These are phyloP conservation scores for Notarius quadriscutis DNA, from an alignment of 2,113 vertebrate genomes.

Conservation along the genomic window DNA sequence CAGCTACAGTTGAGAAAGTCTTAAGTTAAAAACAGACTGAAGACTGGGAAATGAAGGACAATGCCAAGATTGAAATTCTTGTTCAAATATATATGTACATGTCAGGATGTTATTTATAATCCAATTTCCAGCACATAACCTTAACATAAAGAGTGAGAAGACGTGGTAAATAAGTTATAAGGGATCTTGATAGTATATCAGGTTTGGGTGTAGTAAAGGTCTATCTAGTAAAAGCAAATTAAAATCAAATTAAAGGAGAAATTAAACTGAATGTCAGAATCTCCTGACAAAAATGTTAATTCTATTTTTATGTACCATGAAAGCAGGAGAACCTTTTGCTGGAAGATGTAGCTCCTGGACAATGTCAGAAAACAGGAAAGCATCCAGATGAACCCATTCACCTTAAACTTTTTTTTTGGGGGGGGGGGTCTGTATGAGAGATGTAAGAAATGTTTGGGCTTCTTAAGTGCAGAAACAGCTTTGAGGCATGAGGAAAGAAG, in stretches of 20 bases:
- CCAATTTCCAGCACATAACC: neutral
- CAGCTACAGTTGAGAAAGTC: neutral
- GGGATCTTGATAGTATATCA: no score
- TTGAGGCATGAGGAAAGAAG: neutral
- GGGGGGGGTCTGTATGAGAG: neutral
- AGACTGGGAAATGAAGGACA: neutral
- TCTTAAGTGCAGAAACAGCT: neutral
- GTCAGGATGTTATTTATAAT: neutral
- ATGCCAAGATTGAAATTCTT: neutral
- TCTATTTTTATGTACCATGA: neutral
- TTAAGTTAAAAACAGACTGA: neutral
- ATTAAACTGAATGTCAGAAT: neutral
- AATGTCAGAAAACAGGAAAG: neutral
- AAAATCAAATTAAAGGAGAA: no score
- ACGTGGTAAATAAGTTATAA: neutral
- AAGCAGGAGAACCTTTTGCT: neutral
- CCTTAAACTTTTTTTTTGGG: neutral
- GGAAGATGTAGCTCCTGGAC: neutral
- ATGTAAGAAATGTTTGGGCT: slow-evolving; percentile 18
- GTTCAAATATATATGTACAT: neutral
- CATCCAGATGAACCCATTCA: slow-evolving; percentile 44
- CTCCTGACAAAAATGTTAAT: neutral
- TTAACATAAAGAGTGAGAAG: neutral
- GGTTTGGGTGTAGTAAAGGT: neutral
- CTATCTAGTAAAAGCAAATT: no score